Evolutionary conservation across 2,888 invertebrate genomes (phyloP).

Genomic region (Drosophila nr. fundita): DNA sequence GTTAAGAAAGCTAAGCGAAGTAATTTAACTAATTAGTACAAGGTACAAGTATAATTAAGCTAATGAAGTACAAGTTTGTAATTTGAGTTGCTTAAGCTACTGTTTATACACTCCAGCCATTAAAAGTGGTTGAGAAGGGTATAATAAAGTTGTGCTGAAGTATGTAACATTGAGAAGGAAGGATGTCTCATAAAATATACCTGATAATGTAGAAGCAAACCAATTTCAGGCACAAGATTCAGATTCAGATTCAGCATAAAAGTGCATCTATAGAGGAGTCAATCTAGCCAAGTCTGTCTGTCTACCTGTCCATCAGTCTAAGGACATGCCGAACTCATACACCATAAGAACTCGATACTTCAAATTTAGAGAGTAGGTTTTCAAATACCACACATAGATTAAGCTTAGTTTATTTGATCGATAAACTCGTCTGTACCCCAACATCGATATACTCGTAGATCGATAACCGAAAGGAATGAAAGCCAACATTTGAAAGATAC

Average conservation of each 20-base stretch:
- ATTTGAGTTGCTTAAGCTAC: conserved; percentile 42
- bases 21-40: not conserved
- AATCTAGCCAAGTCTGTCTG: too few relatives aligned
- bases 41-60: not conserved
- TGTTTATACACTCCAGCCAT: not conserved
- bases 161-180: not conserved
- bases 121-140: not conserved
- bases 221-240: too few relatives aligned
- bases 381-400: not conserved
- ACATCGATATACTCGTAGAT: not conserved
- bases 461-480: not conserved
- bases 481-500: not conserved
- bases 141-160: not conserved
- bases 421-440: fast-evolving
- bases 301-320: too few relatives aligned
- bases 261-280: too few relatives aligned
- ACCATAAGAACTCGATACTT: not conserved
- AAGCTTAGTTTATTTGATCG: not conserved
- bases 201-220: not conserved
- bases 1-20: not conserved
- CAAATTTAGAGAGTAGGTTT: not conserved
- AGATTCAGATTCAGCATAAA: too few relatives aligned
- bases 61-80: conserved; percentile 16
- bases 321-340: too few relatives aligned
- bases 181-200: not conserved